phyloP scores from a whole-genome alignment of 2,113 vertebrate species.

The Isichthys henryi region DNA sequence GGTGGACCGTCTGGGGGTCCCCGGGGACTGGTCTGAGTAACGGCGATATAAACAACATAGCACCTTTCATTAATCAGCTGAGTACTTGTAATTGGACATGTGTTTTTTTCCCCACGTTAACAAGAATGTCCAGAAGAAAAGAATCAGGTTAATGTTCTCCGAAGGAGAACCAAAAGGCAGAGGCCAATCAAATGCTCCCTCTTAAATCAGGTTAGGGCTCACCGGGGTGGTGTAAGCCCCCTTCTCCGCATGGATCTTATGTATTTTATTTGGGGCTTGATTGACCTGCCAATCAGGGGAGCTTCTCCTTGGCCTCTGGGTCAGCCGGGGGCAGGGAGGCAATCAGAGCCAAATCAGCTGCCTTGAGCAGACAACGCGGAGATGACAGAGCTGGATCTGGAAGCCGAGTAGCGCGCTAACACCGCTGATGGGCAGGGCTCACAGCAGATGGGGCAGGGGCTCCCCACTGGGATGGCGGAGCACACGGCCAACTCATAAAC shows the following conservation, averaged over 20 bases:
- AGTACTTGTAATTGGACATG: background rate
- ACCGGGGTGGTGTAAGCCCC: constrained; percentile 31
- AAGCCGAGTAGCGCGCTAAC: background rate
- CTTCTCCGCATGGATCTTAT: constrained; percentile 38
- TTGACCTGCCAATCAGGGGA: constrained; percentile 61
- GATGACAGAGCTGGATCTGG: constrained; percentile 32
- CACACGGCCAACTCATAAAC: background rate
- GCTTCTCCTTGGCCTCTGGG: constrained; percentile 38
- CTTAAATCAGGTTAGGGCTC: constrained; percentile 29
- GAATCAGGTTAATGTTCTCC: background rate
- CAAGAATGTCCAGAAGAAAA: background rate
- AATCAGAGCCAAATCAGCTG: constrained; percentile 60
- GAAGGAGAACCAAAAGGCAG: background rate
- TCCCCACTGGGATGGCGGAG: background rate
- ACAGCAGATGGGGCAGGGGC: background rate
- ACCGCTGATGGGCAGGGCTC: background rate
- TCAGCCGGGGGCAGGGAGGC: constrained; percentile 42
- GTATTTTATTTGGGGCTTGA: constrained; percentile 36
- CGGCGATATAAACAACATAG: background rate
- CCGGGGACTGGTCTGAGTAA: too few relatives aligned
- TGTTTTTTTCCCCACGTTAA: background rate
- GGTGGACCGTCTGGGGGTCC: too few relatives aligned
- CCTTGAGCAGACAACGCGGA: constrained; percentile 50
- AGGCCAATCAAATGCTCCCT: background rate
- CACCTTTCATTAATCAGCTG: background rate